phyloP scores from a whole-genome alignment of 2,797 vertebrate species.

The Melanogrammus aeglefinus region DNA sequence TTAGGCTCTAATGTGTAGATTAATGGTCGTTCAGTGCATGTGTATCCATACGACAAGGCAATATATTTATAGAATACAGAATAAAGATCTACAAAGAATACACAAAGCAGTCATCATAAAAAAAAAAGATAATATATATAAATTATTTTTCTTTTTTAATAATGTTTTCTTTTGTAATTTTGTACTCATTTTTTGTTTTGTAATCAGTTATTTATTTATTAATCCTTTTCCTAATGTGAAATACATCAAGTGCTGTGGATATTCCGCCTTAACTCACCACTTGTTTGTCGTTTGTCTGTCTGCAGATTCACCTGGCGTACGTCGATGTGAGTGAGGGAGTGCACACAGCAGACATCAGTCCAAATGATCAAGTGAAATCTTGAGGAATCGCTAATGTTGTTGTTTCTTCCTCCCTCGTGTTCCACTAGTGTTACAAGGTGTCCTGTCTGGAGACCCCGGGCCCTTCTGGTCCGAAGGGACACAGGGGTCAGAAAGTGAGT shows the following conservation, averaged over 20 bases:
- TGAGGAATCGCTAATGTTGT: slow-evolving; percentile 8
- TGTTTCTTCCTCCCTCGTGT: slow-evolving; percentile 10
- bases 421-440: slow-evolving; percentile 84
- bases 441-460: slow-evolving; percentile 86
- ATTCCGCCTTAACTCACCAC: slow-evolving; percentile 14
- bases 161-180: not conserved
- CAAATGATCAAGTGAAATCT: not conserved
- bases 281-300: slow-evolving; percentile 44
- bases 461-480: slow-evolving; percentile 79
- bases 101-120: not conserved
- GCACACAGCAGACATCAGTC: not conserved
- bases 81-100: not conserved
- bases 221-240: too few species aligned
- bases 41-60: not conserved
- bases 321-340: slow-evolving; percentile 75
- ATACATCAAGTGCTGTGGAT: not conserved
- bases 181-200: not conserved
- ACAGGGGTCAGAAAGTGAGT: slow-evolving; percentile 91
- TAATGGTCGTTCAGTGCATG: not conserved
- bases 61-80: not conserved
- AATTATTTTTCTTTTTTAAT: not conserved
- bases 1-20: not conserved
- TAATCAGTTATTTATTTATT: too few species aligned
- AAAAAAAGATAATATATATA: not conserved
- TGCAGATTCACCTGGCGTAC: slow-evolving; percentile 86